Conservation (phyloP, 2,797 vertebrate genomes). For the Cossypha polioptera region DNA sequence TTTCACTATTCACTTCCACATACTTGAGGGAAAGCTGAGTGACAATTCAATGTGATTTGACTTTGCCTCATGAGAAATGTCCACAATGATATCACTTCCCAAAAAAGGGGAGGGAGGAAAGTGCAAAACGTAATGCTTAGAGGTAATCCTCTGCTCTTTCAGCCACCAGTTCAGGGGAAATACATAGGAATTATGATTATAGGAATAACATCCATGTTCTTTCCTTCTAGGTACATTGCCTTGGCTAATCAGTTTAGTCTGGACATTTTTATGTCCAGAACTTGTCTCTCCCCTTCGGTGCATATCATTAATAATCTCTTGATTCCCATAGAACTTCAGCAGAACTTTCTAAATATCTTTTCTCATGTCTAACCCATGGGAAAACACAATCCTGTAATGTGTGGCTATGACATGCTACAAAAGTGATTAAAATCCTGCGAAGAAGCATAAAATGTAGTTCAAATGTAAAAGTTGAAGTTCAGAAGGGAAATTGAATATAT, state of each 20-base stretch:
- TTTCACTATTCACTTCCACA: background rate
- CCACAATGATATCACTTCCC: accelerated
- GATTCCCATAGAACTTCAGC: background rate
- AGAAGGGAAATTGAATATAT: background rate
- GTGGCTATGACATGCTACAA: background rate
- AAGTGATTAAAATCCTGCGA: background rate
- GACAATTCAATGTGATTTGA: background rate
- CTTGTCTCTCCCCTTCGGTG: background rate
- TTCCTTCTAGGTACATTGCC: background rate
- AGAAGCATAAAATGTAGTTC: background rate
- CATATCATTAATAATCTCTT: background rate
- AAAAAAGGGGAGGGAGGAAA: accelerated
- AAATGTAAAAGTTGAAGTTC: background rate
- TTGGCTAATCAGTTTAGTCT: background rate
- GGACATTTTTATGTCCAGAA: background rate
- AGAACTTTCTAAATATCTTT: background rate
- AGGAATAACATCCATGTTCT: background rate
- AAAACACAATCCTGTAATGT: background rate
- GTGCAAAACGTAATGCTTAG: background rate
- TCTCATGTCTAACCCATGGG: background rate
- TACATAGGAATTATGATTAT: background rate
- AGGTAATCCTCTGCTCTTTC: background rate
- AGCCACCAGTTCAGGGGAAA: background rate
- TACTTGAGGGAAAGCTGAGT: background rate
- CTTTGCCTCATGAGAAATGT: background rate